These are phyloP conservation scores for Hemiscyllium ocellatum DNA, from an alignment of 2,113 vertebrate species.

Conservation along the genomic window DNA sequence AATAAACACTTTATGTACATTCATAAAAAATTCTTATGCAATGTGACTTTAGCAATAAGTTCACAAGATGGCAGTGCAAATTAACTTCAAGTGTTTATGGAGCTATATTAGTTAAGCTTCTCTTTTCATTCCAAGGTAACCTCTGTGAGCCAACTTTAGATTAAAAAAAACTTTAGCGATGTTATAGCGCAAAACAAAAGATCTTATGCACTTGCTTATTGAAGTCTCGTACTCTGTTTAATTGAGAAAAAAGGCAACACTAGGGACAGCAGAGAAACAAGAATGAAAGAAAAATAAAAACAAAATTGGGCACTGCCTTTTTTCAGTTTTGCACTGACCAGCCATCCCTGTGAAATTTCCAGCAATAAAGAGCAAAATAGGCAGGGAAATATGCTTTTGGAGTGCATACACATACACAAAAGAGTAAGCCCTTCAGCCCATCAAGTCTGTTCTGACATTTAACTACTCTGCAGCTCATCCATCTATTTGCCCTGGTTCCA, in stretches of 20 bases:
- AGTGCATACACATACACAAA: not conserved
- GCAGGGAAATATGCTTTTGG: not conserved
- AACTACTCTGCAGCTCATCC: not conserved
- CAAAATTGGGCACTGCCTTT: not conserved
- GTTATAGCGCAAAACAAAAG: not conserved
- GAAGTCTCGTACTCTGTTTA: not conserved
- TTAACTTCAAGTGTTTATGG: not conserved
- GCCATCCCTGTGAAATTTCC: not conserved
- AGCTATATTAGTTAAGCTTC: not conserved
- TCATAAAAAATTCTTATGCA: not conserved
- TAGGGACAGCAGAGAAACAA: not conserved
- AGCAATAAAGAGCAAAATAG: not conserved
- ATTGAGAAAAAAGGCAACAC: not conserved
- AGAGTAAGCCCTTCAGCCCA: too few species aligned
- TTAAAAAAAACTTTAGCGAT: not conserved
- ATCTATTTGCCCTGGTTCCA: not conserved
- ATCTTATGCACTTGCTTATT: not conserved
- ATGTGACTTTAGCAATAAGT: not conserved
- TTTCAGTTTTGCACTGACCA: not conserved
- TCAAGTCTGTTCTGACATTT: too few species aligned
- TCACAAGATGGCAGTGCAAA: not conserved
- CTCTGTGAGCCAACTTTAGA: not conserved
- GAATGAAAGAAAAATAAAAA: not conserved
- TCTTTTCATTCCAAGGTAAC: not conserved
- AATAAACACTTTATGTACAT: not conserved